Evolutionary conservation across 2,113 vertebrate species (phyloP).

Genomic region (Hippocampus abdominalis): DNA sequence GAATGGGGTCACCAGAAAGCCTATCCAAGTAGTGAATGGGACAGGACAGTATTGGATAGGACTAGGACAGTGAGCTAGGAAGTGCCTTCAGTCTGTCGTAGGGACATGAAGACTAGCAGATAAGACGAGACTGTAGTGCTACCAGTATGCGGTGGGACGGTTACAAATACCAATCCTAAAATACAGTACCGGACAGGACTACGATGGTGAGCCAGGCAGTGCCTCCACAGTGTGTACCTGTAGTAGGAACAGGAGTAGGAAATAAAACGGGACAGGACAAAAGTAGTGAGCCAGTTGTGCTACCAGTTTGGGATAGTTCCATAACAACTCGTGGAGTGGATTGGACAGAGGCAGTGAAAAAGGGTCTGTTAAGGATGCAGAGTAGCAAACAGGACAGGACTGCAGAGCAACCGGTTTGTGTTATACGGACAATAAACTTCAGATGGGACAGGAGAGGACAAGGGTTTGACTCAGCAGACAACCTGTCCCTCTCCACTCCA

Average conservation of each 20-base stretch:
- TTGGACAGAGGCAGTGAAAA: not conserved
- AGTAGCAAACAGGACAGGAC: not conserved
- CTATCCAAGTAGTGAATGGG: no score
- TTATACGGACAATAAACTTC: not conserved
- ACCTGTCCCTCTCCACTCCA: conserved; percentile 7
- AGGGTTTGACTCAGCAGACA: conserved; percentile 56
- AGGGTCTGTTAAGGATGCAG: not conserved
- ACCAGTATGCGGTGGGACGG: no score
- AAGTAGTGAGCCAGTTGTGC: not conserved
- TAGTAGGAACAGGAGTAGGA: no score
- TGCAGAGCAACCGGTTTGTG: not conserved
- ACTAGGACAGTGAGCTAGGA: no score
- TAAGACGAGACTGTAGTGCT: no score
- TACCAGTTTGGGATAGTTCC: not conserved
- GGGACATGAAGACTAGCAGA: no score
- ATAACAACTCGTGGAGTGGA: not conserved
- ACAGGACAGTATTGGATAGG: not conserved
- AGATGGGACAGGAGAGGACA: not conserved
- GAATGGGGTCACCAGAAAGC: no score
- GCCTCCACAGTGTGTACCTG: not conserved
- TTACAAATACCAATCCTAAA: no score
- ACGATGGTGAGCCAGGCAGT: not conserved
- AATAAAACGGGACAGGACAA: not conserved
- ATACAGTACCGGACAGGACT: no score
- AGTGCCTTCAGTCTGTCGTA: no score